phyloP scores from a whole-genome alignment of 23 tunicate genomes.

The Halocynthia roretzi region DNA sequence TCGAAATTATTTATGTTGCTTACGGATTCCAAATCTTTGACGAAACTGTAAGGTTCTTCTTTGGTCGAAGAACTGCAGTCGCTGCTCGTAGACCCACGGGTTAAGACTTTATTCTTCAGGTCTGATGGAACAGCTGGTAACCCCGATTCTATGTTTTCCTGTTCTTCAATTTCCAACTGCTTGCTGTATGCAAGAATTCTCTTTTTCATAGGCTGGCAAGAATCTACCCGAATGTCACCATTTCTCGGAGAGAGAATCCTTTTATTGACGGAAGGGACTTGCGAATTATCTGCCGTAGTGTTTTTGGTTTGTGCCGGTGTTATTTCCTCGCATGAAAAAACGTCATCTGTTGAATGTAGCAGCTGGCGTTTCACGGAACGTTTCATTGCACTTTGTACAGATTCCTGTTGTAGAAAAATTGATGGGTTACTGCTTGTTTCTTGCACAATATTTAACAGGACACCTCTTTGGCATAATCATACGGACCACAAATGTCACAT shows the following conservation, averaged over 20 bases:
- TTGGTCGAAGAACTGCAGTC: not conserved
- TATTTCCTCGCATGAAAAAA: not conserved
- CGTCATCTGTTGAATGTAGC: constrained; percentile 1
- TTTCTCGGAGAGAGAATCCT: constrained; percentile 11
- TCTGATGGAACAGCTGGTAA: too few species aligned
- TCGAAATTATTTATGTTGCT: constrained; percentile 1
- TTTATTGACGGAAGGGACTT: not conserved
- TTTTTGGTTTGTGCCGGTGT: not conserved
- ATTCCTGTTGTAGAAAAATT: not conserved
- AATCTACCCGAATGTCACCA: constrained; percentile 12
- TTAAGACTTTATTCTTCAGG: too few species aligned
- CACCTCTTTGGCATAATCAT: not conserved
- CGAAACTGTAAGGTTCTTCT: constrained; percentile 30
- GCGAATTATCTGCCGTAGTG: not conserved
- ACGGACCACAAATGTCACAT: too few species aligned
- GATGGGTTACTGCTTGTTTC: not conserved
- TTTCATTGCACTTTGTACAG: not conserved
- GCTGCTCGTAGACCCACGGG: too few species aligned
- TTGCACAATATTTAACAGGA: too few species aligned
- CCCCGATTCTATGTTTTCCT: constrained; percentile 11
- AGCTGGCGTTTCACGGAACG: constrained; percentile 5
- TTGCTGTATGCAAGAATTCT: constrained; percentile 75
- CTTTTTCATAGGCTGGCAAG: constrained; percentile 82
- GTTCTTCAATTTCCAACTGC: constrained; percentile 38
- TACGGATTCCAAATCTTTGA: constrained; percentile 37